Base-by-base conservation (phyloP, 2,888 invertebrate genomes). In the Phyto melanocephala region DNA sequence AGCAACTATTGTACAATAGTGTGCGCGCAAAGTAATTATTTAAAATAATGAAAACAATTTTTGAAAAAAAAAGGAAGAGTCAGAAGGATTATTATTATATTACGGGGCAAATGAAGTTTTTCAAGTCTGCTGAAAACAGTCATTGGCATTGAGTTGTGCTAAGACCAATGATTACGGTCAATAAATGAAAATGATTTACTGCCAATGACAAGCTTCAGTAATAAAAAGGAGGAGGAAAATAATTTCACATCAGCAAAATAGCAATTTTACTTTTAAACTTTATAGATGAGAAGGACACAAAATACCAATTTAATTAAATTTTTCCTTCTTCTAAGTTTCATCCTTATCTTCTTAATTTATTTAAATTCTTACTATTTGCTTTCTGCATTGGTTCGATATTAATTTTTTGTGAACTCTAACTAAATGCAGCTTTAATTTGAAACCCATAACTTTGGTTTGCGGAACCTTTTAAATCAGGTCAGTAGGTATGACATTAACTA, bases 401-500 rank as follows among this genome's bases (percentile, higher is more conserved):
- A 0, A 7, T 1, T 35, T 24, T 22, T 11, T 13, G n/a, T 50
- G n/a, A 17, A 1, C 8, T 33, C 20, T 54, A 22, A n/a, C 1
- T 42, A 63, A 42, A 15, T 63, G 42, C 33, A 45, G 5, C 17
- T 65, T 45, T 35, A 74, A 65, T 74, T 62, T 54, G 13, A 54
- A 45, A 65, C 8, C 45, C 63, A 56, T 65, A 56, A 45, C 20
- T 35, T 35, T 54, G 63, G 33, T 45, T 33, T 37, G 37, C 62
- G 52, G 11, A 40, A 50, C 40, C 62, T 72, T 40, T 52, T 52
- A 40, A 62, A 72, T 54, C 54, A 37, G 74, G 63, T 74, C 74
- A 74, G 35, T 45, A 33, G 63, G 42, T 56, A 45, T 45, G n/a
- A 20, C 40, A 63, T 52, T 42, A 63, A 65, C 28, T 65, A 42